A percentile compares a stretch with the other conserved stretches of the same genome.
phyloP scores from a whole-genome alignment of 1,140 invertebrate genomes.

The Drosophila arawakana region DNA sequence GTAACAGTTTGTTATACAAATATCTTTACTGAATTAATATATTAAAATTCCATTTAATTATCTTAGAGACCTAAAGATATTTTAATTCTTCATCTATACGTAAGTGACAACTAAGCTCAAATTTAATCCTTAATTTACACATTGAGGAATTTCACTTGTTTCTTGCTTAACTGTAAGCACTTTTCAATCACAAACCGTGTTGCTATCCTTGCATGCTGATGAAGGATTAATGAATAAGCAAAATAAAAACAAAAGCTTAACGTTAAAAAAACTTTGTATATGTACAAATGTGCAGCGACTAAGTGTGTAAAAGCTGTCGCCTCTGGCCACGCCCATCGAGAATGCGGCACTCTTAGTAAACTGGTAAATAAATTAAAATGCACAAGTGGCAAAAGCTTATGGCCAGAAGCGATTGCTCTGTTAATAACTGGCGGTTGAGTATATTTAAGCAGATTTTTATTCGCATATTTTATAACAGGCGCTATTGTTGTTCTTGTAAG shows the following conservation, averaged over 20 bases:
- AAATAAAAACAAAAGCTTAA: constrained; percentile 1
- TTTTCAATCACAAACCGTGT: constrained; percentile 1
- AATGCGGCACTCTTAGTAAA: constrained; percentile 4
- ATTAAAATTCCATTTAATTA: too few species aligned
- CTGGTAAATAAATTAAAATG: constrained; percentile 49
- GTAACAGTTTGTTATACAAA: too few species aligned
- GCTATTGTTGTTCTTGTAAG: constrained; percentile 28
- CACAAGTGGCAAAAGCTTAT: constrained; percentile 33
- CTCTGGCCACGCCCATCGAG: constrained; percentile 1
- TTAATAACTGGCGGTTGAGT: constrained; percentile 33
- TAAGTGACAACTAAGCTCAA: too few species aligned
- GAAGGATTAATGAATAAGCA: background rate
- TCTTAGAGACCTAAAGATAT: too few species aligned
- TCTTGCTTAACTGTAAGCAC: too few species aligned
- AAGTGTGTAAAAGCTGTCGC: background rate
- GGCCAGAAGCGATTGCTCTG: constrained; percentile 42
- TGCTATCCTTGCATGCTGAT: background rate
- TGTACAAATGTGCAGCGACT: constrained; percentile 15
- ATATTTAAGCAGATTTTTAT: constrained; percentile 35
- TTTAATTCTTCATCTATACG: too few species aligned
- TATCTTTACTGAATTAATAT: too few species aligned
- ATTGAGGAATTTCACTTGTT: too few species aligned
- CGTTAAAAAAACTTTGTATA: background rate
- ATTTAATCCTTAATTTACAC: too few species aligned
- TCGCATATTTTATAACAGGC: constrained; percentile 13